Evolutionary conservation across 2,888 invertebrate species (phyloP), one percentile per base, ranked within the genome.

Genomic region (Penaeus monodon): DNA sequence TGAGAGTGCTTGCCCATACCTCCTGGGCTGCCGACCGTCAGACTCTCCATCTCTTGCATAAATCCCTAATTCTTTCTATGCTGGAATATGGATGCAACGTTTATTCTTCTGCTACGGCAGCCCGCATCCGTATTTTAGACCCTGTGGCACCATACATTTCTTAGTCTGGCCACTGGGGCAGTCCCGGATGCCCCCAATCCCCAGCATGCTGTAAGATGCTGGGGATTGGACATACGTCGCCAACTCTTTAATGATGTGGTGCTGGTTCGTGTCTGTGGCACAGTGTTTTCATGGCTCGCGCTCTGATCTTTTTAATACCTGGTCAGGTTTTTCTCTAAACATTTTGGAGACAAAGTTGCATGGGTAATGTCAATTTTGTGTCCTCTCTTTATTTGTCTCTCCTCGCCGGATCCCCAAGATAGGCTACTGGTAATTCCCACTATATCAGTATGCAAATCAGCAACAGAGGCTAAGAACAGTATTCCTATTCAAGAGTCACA

Each of bases 301-400:
- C 44, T 38, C 77, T 38, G 6, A 44, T 22, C 22, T 12, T 44
- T 8, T 6, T 77, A 7, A 33, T 12, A 38, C 49, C 20, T 24
- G 49, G 7, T 29, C 44, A 20, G 24, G 44, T n/a, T n/a, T 22
- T 38, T 1, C 17, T 44, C 38, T 44, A 77, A 77, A 29, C 38
- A 38, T 49, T 77, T 77, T 49, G 49, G 77, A 22, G 38, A 14
- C 44, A 49, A 44, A 49, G 27, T 77, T 33, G 44, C 17, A 27
- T 77, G 44, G n/a, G 44, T 77, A 17, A 38, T 77, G 77, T 77
- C 77, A 44, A n/a, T n/a, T n/a, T n/a, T n/a, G n/a, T n/a, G n/a
- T n/a, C n/a, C n/a, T n/a, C n/a, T 22, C 14, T 27, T 14, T 38
- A 24, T 17, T 44, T 33, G 44, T 77, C 17, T 38, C 24, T 44